These are phyloP conservation scores for Leptinotarsa rubiginosa DNA, from an alignment of 2,888 invertebrate species.

Conservation along the genomic window DNA sequence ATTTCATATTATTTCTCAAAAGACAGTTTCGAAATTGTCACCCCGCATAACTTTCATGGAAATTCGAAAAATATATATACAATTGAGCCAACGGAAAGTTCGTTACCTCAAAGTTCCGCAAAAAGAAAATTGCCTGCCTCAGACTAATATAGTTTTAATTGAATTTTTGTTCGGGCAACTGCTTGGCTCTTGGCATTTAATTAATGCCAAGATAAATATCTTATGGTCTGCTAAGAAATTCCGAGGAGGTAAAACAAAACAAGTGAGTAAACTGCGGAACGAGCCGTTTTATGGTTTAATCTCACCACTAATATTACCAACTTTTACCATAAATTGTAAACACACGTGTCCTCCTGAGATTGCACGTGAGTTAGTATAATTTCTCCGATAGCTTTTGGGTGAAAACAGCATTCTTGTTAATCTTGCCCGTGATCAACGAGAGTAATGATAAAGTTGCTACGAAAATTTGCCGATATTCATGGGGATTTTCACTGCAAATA, in stretches of 20 bases:
- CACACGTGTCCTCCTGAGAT: conserved; percentile 54
- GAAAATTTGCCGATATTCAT: too few species aligned
- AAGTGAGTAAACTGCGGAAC: conserved; percentile 53
- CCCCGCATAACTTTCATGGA: neutral
- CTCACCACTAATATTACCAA: conserved; percentile 58
- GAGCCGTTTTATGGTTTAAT: conserved; percentile 59
- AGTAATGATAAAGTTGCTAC: too few species aligned
- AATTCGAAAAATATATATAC: too few species aligned
- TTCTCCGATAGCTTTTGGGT: conserved; percentile 27
- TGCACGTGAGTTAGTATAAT: conserved; percentile 54
- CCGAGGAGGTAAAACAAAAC: conserved; percentile 51
- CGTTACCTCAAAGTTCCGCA: neutral
- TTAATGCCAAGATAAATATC: conserved; percentile 50
- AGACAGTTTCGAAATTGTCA: neutral
- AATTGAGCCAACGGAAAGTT: neutral
- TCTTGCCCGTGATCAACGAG: too few species aligned
- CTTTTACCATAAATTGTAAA: conserved; percentile 57
- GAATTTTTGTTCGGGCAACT: conserved; percentile 35
- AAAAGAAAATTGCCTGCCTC: conserved; percentile 5
- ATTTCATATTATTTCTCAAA: too few species aligned
- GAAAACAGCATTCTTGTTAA: conserved; percentile 7
- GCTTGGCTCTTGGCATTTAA: conserved; percentile 43
- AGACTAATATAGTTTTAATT: conserved; percentile 37
- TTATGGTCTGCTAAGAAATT: conserved; percentile 53
- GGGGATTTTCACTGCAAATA: too few species aligned